Evolutionary conservation across 2,888 invertebrate genomes (phyloP), one percentile per base, ranked within the genome.

Genomic region (Drosophila mimetica): DNA sequence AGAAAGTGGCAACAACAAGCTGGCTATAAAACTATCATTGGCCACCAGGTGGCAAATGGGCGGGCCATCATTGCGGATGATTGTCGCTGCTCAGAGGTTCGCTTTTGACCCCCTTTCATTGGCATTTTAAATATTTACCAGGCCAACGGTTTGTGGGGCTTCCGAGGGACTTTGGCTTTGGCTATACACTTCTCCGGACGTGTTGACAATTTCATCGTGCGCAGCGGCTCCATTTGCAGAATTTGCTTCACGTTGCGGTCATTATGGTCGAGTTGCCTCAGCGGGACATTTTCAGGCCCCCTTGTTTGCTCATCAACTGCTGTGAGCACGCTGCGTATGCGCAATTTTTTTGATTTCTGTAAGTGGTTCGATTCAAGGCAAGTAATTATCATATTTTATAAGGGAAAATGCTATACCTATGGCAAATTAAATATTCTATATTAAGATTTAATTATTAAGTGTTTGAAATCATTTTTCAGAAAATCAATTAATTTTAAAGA

Each of bases 111-210:
- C 47, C 51, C 42, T 60, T 70, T 52, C 42, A 65, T 58, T 66
- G 71, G 70, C 60, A 64, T 72, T 87, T 86, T 76, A 82, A 86
- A 86, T 82, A 86, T 82, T 82, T 76, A 86, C 39, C 58, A 84
- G 63, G 50, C 41, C 47, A 42, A 18, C 32, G 41, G n/a, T 32
- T 44, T 55, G n/a, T 47, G 39, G 37, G 52, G 41, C 20, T 11
- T 18, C n/a, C 8, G n/a, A 41, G 25, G 13, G 39, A 22, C 14
- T 30, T 30, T 46, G 46, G 11, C 4, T 20, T 20, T 20, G 20
- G 4, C 2, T 25, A 7, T 4, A 18, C 13, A 18, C 13, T 32
- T 18, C 11, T 37, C 37, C 44, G 36, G 32, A 55, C 53, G 61
- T 72, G 76, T 76, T 74, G 79, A 78, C 74, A 71, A 47, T 71